phyloP scores from a whole-genome alignment of 2,113 vertebrate genomes.

The Prionailurus viverrinus region DNA sequence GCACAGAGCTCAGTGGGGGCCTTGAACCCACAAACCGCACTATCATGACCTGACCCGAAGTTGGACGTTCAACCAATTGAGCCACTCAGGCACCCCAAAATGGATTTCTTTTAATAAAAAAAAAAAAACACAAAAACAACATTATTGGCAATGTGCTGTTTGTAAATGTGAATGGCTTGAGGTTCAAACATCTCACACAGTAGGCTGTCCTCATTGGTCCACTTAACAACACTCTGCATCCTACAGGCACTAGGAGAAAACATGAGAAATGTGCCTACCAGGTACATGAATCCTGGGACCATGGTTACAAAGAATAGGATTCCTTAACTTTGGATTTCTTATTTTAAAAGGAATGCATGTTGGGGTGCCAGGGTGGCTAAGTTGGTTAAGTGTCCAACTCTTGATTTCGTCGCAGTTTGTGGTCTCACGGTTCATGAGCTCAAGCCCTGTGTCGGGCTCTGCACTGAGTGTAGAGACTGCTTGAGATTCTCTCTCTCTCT shows the following conservation, averaged over 20 bases:
- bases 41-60: no score
- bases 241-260: not conserved
- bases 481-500: no score
- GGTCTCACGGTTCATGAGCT: no score
- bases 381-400: no score
- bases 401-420: no score
- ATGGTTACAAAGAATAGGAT: not conserved
- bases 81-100: no score
- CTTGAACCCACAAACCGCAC: no score
- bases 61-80: no score
- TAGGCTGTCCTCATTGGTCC: not conserved
- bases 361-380: no score
- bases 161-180: not conserved
- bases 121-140: not conserved
- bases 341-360: constrained; percentile 12
- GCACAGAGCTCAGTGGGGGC: no score
- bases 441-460: no score
- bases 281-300: not conserved
- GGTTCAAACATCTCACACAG: not conserved
- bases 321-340: not conserved
- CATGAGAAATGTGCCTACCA: not conserved
- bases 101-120: not conserved
- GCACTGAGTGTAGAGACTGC: no score
- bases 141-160: not conserved
- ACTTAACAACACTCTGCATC: not conserved